These are phyloP conservation scores for Megaustenia siamemsis DNA, from an alignment of 2,888 invertebrate species.

Conservation along the genomic window DNA sequence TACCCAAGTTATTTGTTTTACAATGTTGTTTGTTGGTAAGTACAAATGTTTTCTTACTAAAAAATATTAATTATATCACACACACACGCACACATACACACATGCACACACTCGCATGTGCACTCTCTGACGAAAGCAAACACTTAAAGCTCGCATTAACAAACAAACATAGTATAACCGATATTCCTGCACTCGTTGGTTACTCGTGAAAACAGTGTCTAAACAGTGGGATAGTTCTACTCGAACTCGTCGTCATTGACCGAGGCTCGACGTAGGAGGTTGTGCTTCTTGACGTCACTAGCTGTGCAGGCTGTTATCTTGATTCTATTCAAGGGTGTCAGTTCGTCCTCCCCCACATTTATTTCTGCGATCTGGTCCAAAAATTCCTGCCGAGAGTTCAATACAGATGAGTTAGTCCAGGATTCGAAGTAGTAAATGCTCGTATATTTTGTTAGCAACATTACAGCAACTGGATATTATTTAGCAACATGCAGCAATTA, in stretches of 20 bases:
- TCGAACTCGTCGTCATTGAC: slow-evolving; percentile 53
- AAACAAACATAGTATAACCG: not conserved
- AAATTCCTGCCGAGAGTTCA: slow-evolving; percentile 54
- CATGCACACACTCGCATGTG: not conserved
- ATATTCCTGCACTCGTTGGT: not conserved
- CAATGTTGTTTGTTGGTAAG: too few species aligned
- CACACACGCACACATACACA: slow-evolving; percentile 24
- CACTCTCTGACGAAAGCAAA: slow-evolving; percentile 18
- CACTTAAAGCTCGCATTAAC: too few species aligned
- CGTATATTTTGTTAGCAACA: too few species aligned
- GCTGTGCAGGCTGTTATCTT: slow-evolving; percentile 71
- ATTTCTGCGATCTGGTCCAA: slow-evolving; percentile 52
- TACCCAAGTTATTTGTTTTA: too few species aligned
- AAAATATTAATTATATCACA: not conserved
- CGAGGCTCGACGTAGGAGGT: slow-evolving; percentile 46
- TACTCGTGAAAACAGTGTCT: too few species aligned
- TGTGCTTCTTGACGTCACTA: slow-evolving; percentile 54
- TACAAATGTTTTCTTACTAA: too few species aligned
- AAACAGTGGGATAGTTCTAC: too few species aligned
- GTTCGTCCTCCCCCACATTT: slow-evolving; percentile 66
- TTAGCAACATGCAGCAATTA: too few species aligned
- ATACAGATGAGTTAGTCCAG: too few species aligned
- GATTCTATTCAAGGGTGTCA: slow-evolving; percentile 73
- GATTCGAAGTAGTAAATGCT: too few species aligned
- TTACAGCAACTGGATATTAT: too few species aligned